Conservation (phyloP, 2,113 vertebrate genomes). For the Malurus melanocephalus region DNA sequence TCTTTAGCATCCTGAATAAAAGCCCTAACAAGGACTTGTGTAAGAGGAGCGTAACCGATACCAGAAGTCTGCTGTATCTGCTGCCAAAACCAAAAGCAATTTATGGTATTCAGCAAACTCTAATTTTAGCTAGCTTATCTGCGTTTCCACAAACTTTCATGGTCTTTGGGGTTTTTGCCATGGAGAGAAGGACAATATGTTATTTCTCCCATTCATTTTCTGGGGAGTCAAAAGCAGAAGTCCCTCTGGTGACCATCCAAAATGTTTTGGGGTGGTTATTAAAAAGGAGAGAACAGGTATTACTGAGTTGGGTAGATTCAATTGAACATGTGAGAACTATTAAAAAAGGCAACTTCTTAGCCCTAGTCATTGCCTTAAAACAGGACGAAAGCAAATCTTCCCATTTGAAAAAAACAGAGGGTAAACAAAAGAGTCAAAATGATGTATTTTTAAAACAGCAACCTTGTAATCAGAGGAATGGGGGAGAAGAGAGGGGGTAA, state of each 20-base stretch:
- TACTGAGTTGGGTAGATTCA: neutral
- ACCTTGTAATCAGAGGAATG: neutral
- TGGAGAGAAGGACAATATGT: neutral
- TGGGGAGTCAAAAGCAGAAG: constrained; percentile 1
- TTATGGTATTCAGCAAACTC: constrained; percentile 7
- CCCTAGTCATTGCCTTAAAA: neutral
- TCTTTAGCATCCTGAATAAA: constrained; percentile 15
- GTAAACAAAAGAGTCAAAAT: neutral
- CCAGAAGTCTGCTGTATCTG: neutral
- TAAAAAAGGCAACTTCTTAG: neutral
- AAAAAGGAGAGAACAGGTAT: neutral
- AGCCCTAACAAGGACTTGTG: neutral
- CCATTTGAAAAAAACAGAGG: neutral
- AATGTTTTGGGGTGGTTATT: neutral
- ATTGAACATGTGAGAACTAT: neutral
- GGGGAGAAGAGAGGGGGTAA: neutral
- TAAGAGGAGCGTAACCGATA: neutral
- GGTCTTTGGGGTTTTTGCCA: neutral
- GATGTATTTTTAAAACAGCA: neutral
- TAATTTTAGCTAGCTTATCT: constrained; percentile 11
- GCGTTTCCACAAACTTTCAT: constrained; percentile 10
- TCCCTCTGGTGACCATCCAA: neutral
- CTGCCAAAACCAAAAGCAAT: constrained; percentile 34
- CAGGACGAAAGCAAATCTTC: neutral
- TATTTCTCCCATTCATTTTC: constrained; percentile 12